Base-by-base conservation (phyloP, 92 coral and sea anemone species). In the Blastomussa wellsi region DNA sequence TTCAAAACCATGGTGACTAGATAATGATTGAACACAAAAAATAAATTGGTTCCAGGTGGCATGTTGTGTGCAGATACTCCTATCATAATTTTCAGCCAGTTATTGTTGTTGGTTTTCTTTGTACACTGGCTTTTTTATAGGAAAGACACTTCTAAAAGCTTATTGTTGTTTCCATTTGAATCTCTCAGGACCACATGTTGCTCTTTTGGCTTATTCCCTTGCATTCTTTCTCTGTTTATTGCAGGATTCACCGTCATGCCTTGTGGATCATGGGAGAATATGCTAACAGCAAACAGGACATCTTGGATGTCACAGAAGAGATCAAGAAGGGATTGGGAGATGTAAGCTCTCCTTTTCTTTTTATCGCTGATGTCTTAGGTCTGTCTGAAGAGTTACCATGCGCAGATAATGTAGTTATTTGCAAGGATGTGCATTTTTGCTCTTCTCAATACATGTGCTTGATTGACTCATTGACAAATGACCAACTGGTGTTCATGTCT, bases 231-330 rank as follows among this genome's bases (percentile, higher is more conserved):
- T 19, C 22, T 66, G 44, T 32, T 57, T 57, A 20, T 10, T 15
- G 5, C 22, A 96, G 99, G 91, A 94, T 96, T 82, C 99, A 96
- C 79, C 98, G 99, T 31, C 99, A 96, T 79, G 98, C 99, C 41
- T 84, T 96, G 90, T 96, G 99, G 99, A 96, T 96, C 76, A 86
- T 96, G 84, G 99, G 99, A 15, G 99, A 96, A 79, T 96, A 96
- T 83, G 97, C 98, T 29, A 92, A 91, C 84, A 89, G 83, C 64
- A 95, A 94, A 89, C 89, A 88, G 37, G 99, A 96, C 79, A 91
- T 96, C 69, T 72, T 93, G 88, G 89, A 79, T 79, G 99, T 96
- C 16, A 95, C 91, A 84, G 95, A 95, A 28, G 99, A 95, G 86
- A 93, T 96, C 88, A 94, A 94, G 90, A 89, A 90, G 78, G 95